Base-by-base conservation (phyloP, 2,888 invertebrate species). In the Amblyteles armatorius region DNA sequence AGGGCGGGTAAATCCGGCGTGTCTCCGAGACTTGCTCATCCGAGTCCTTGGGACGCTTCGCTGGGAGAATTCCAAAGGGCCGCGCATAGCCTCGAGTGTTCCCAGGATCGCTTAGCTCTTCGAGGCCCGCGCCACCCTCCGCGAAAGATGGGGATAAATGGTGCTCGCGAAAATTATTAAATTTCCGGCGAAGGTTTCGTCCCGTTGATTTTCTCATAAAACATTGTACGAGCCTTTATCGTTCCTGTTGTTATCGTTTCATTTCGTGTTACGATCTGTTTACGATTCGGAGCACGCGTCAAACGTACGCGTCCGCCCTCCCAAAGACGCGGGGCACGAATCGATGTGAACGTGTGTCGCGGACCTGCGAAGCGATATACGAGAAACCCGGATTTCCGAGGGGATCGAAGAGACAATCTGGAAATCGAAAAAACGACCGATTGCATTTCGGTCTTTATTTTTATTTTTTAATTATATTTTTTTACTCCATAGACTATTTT, bases 81-180 rank as follows among this genome's bases (percentile, higher is more conserved):
- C 60, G 26, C 19, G 60, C 72, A 33, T 16, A 44, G 19, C 67
- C 40, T 36, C 73, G 19, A 73, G 55, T 72, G 73, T 67, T 73
- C 67, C 33, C 7, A 50, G 73, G 73, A 67, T 68, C 80, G 40
- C 65, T 80, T 80, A 52, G 16, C 52, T 52, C 78, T 22, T 48
- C 72, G n/a, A 40, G 13, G 5, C 7, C n/a, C 52, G 40, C 29
- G 29, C 29, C 2, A 44, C 22, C 68, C 68, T 50, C 55, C 77
- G n/a, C 68, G 29, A 26, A 36, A 16, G 55, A 67, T 73, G 55
- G 19, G 65, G 67, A 55, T 67, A 19, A 16, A 72, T 50, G 50
- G 72, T n/a, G 57, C 57, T 80, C 57, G 48, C 57, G 19, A 80
- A 73, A 80, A 80, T 68, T 68, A 74, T 74, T 80, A 67, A 80